Percentiles rank a stretch among this genome's conserved stretches.
These are phyloP conservation scores for Anoplopoma fimbria DNA, from an alignment of 2,113 vertebrate species.

Conservation along the genomic window DNA sequence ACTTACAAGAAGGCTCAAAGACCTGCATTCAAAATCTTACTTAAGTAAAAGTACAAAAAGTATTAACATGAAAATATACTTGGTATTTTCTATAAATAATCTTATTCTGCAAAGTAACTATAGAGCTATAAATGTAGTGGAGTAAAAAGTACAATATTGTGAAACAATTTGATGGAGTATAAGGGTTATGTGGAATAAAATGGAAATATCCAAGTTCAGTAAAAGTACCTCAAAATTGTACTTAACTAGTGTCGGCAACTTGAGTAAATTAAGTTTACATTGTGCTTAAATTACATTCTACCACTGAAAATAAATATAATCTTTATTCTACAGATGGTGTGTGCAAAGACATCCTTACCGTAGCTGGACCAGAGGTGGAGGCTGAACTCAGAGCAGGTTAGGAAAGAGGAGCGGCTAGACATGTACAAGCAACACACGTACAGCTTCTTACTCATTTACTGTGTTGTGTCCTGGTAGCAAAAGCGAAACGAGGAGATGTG, in stretches of 20 bases:
- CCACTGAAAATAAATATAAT: background rate
- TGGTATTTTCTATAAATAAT: too few relatives aligned
- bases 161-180: too few relatives aligned
- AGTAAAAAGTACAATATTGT: too few relatives aligned
- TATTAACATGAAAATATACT: too few relatives aligned
- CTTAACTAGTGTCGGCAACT: background rate
- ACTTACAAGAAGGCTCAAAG: too few relatives aligned
- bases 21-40: too few relatives aligned
- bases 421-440: background rate
- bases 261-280: background rate
- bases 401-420: background rate
- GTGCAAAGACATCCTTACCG: conserved; percentile 72
- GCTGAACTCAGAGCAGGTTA: conserved; percentile 60
- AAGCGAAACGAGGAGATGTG: conserved; percentile 27
- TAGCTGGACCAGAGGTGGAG: conserved; percentile 69
- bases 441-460: background rate
- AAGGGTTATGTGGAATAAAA: too few relatives aligned
- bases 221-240: too few relatives aligned
- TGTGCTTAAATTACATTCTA: background rate
- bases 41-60: too few relatives aligned
- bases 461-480: conserved; percentile 19
- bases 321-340: conserved; percentile 45
- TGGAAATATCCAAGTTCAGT: too few relatives aligned
- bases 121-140: too few relatives aligned
- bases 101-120: too few relatives aligned